Conservation (phyloP, 2,113 vertebrate species). For the Macquaria australasica region DNA sequence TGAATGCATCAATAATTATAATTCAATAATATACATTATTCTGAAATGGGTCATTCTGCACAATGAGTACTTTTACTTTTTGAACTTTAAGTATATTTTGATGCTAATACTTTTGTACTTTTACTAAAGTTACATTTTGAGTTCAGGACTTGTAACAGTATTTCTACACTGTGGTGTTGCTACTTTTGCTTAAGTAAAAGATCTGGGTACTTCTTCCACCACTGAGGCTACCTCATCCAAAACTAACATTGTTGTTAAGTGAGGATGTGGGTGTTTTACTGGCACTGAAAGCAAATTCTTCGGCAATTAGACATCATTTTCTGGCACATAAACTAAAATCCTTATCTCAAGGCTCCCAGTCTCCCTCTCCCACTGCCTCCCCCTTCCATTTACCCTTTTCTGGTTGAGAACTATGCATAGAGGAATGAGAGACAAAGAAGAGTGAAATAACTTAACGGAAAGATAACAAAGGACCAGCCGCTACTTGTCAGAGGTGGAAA, state of each 20-base stretch:
- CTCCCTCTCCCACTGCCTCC: background rate
- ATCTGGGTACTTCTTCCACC: background rate
- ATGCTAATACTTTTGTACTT: background rate
- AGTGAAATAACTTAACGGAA: background rate
- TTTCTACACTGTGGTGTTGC: background rate
- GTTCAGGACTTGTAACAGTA: background rate
- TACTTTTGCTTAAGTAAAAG: background rate
- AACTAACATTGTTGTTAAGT: constrained; percentile 9
- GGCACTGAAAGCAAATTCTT: constrained; percentile 69
- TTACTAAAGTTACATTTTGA: background rate
- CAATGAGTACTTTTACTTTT: background rate
- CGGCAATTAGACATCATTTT: constrained; percentile 15
- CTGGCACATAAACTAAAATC: constrained; percentile 9
- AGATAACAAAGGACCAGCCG: background rate
- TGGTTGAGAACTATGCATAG: background rate
- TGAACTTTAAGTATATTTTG: background rate
- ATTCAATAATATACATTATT: background rate
- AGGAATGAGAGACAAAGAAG: background rate
- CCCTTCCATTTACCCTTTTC: background rate
- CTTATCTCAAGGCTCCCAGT: constrained; percentile 18
- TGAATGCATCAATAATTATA: background rate
- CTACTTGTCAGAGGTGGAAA: constrained; percentile 5
- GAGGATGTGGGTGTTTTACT: constrained; percentile 66
- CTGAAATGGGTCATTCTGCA: background rate
- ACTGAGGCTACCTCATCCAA: background rate